Evolutionary conservation across 1,140 invertebrate species (phyloP), one percentile per base, ranked within the genome.

Genomic region (Zophobas atratus): DNA sequence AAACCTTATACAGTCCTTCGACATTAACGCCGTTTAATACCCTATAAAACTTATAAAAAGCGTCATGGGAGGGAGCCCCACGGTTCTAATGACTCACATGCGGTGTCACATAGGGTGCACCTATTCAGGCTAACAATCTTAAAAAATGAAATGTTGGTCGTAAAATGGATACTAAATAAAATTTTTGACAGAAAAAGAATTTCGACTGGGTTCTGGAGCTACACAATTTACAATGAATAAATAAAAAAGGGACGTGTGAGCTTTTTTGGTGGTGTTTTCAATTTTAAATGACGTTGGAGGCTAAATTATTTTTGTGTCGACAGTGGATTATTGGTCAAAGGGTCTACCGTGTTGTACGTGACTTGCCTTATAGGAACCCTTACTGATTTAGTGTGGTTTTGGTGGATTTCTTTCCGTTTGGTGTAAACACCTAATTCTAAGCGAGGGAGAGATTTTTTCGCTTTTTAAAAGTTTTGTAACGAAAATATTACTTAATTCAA

Each of bases 11-110:
- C 4, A 67, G 39, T 67, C 41, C 60, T 67, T 60, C 34, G 38
- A 60, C 56, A 67, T 67, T 67, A 43, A 6, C 60, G 60, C 43
- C 32, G 32, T 67, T 67, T 67, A 43, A 67, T 67, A 67, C 60
- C 38, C 60, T 39, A 46, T 67, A 67, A 67, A 67, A 43, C 41
- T 43, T 67, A 41, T 67, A 43, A 67, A 20, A 56, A 67, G 60
- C 39, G 33, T 41, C 60, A 67, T 39, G 39, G 41, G 39, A 67
- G 39, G 60, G 60, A 43, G 60, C 49, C 43, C 49, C 49, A 51
- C 49, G n/a, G n/a, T 51, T 32, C 36, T 63, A 38, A n/a, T 67
- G 60, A 67, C 60, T 67, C 60, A 67, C 39, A 6, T n/a, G 20
- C 20, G 60, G 60, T 39, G 60, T 43, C 60, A 67, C 33, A 43